These are phyloP conservation scores for Calephelis virginiensis DNA, from an alignment of 1,140 invertebrate genomes.

Conservation along the genomic window DNA sequence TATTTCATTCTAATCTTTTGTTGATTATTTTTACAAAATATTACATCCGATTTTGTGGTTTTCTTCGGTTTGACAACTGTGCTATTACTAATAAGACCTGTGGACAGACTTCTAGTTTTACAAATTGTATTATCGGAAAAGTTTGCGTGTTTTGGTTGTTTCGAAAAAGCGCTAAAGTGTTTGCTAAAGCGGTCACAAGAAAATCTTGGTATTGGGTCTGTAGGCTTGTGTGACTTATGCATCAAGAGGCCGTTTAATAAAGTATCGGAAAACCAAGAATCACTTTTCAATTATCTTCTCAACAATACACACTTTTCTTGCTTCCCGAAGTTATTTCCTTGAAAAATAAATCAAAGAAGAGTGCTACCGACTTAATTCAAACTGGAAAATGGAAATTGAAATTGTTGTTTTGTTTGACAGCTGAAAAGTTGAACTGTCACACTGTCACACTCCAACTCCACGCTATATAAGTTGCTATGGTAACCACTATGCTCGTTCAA, in stretches of 20 bases:
- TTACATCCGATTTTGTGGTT: conserved; percentile 51
- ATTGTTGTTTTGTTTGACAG: too few species aligned
- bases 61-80: conserved; percentile 35
- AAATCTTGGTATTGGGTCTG: conserved; percentile 22
- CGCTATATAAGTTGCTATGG: too few species aligned
- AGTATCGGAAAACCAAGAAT: too few species aligned
- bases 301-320: too few species aligned
- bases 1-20: conserved; percentile 31
- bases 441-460: too few species aligned
- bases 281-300: too few species aligned
- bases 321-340: too few species aligned
- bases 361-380: too few species aligned
- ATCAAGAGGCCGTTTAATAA: neutral
- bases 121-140: neutral
- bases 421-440: too few species aligned
- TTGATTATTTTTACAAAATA: conserved; percentile 29
- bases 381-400: too few species aligned
- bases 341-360: too few species aligned
- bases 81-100: conserved; percentile 32
- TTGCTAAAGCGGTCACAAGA: conserved; percentile 35
- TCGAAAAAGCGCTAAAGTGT: conserved; percentile 22
- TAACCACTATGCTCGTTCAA: too few species aligned
- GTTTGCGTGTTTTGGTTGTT: neutral
- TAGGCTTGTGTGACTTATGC: conserved; percentile 6
- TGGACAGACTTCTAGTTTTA: conserved; percentile 42